Evolutionary conservation across 1,140 invertebrate genomes (phyloP).

Genomic region (Lasioglossum albipes): DNA sequence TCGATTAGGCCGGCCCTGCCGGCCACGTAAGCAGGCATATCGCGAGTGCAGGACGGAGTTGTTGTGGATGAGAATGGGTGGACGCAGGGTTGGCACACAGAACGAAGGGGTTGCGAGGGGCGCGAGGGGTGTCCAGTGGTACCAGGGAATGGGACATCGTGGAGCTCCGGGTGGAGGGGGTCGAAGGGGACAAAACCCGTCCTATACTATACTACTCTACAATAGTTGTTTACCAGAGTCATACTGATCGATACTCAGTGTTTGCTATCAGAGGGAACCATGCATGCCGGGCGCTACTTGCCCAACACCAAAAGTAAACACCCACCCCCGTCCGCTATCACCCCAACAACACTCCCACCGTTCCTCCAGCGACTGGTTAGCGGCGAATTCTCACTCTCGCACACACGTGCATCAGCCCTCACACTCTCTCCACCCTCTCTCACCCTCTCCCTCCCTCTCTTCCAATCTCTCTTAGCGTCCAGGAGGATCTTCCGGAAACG

Average conservation of each 20-base stretch:
- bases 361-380: slow-evolving; percentile 60
- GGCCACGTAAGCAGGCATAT: slow-evolving; percentile 74
- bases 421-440: slow-evolving; percentile 11
- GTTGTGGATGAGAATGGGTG: slow-evolving; percentile 65
- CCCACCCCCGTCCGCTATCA: slow-evolving; percentile 68
- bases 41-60: slow-evolving; percentile 70
- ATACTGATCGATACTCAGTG: slow-evolving; percentile 80
- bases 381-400: slow-evolving; percentile 55
- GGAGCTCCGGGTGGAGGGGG: slow-evolving; percentile 23
- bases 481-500: slow-evolving; percentile 46
- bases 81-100: slow-evolving; percentile 59
- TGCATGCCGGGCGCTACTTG: slow-evolving; percentile 77
- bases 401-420: slow-evolving; percentile 17
- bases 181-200: slow-evolving; percentile 64
- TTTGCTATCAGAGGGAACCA: slow-evolving; percentile 79
- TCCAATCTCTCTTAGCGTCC: slow-evolving; percentile 43
- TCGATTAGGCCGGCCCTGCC: slow-evolving; percentile 65
- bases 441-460: slow-evolving; percentile 19
- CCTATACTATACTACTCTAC: slow-evolving; percentile 75
- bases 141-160: slow-evolving; percentile 49
- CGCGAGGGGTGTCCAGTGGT: slow-evolving; percentile 55
- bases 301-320: slow-evolving; percentile 79
- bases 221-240: slow-evolving; percentile 80
- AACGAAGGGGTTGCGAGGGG: slow-evolving; percentile 63
- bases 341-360: slow-evolving; percentile 66